Evolutionary conservation across 2,888 invertebrate species (phyloP).

Genomic region (Scrobipalpa costella): DNA sequence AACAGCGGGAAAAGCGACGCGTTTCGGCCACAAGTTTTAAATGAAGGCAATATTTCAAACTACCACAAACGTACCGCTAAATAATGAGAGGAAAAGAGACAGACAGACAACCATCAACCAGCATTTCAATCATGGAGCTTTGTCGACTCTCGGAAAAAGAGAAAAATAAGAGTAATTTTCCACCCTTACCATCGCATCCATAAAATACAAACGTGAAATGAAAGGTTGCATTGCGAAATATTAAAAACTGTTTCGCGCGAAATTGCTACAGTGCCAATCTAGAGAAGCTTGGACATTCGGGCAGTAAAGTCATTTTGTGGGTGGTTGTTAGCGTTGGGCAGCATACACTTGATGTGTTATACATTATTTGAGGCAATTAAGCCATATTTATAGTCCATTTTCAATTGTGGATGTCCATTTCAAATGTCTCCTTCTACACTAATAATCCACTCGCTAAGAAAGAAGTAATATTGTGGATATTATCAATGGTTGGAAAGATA

Average conservation of each 20-base stretch:
- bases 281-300: constrained; percentile 9
- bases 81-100: constrained; percentile 12
- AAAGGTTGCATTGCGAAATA: constrained; percentile 31
- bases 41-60: constrained; percentile 17
- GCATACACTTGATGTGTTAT: neutral
- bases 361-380: too few species aligned
- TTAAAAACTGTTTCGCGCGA: constrained; percentile 31
- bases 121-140: constrained; percentile 28
- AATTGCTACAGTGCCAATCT: constrained; percentile 23
- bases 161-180: constrained; percentile 27
- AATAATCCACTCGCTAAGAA: too few species aligned
- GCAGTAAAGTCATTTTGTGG: neutral
- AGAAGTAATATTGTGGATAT: too few species aligned
- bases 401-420: too few species aligned
- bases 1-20: neutral
- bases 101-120: constrained; percentile 22
- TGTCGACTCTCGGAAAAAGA: constrained; percentile 27
- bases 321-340: neutral
- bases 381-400: too few species aligned
- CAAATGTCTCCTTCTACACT: too few species aligned
- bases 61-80: constrained; percentile 8
- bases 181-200: constrained; percentile 26
- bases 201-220: constrained; percentile 28
- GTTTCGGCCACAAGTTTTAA: constrained; percentile 13
- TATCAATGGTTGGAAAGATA: too few species aligned